phyloP scores from a whole-genome alignment of 2,113 vertebrate species.

The Ophthalmolycus amberensis region DNA sequence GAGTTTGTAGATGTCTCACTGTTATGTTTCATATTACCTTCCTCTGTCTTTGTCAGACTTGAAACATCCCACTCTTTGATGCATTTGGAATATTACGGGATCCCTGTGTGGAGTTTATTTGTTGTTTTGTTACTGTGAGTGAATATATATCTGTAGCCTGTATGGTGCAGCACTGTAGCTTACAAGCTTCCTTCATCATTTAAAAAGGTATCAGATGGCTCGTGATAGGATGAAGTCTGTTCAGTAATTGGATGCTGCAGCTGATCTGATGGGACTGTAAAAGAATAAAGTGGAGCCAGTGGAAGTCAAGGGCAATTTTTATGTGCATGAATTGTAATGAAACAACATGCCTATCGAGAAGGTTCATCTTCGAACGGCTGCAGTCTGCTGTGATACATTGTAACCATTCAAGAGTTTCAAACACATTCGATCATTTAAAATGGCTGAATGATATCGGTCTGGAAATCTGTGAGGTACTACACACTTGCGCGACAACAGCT shows the following conservation, averaged over 20 bases:
- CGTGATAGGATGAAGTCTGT: conserved; percentile 43
- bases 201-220: conserved; percentile 40
- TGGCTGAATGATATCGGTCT: not conserved
- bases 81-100: not conserved
- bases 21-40: not conserved
- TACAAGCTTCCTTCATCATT: conserved; percentile 28
- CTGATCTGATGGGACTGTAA: conserved; percentile 49
- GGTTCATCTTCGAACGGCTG: conserved; percentile 9
- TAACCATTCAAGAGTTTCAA: conserved; percentile 4
- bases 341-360: conserved; percentile 41
- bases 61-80: not conserved
- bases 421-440: conserved; percentile 5
- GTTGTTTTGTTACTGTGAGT: conserved; percentile 5
- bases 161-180: not conserved
- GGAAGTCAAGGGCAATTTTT: conserved; percentile 64
- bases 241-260: conserved; percentile 47
- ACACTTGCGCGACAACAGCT: conserved; percentile 8
- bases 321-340: conserved; percentile 52
- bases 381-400: not conserved
- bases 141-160: conserved; percentile 32
- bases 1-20: not conserved
- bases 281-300: conserved; percentile 39
- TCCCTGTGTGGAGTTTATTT: conserved; percentile 1
- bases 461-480: not conserved
- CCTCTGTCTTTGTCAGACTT: conserved; percentile 8